Evolutionary conservation across 2,797 vertebrate species (phyloP).

Genomic region (Cuculus canorus): DNA sequence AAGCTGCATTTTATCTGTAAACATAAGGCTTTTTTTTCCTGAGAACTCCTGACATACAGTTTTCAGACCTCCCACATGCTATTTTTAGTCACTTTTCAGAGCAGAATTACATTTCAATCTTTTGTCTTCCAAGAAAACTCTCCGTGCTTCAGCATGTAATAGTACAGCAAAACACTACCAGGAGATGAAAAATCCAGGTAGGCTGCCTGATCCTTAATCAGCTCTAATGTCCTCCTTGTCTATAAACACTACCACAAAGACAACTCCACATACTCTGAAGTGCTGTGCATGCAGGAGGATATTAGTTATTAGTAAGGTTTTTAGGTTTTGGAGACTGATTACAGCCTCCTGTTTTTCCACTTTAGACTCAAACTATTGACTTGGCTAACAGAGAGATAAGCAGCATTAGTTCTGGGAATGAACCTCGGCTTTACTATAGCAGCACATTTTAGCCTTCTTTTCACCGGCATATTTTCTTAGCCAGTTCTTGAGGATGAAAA

Average conservation of each 20-base stretch:
- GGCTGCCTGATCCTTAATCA: background rate
- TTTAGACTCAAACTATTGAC: background rate
- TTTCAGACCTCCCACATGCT: background rate
- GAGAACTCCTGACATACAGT: conserved; percentile 14
- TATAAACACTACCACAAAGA: background rate
- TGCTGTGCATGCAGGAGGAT: background rate
- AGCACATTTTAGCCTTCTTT: conserved; percentile 43
- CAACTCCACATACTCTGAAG: rapidly evolving
- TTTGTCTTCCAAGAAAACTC: background rate
- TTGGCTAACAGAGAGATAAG: background rate
- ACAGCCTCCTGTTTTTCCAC: background rate
- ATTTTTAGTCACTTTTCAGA: conserved; percentile 43
- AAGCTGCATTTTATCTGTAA: conserved; percentile 49
- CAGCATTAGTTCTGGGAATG: conserved; percentile 28
- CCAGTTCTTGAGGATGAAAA: conserved; percentile 54
- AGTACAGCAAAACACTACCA: background rate
- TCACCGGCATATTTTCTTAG: background rate
- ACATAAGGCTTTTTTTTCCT: conserved; percentile 48
- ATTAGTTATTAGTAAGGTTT: background rate
- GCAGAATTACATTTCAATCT: background rate
- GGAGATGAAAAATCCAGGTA: background rate
- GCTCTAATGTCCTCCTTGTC: background rate
- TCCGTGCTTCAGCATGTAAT: background rate
- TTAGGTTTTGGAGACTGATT: background rate
- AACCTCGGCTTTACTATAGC: conserved; percentile 29